phyloP scores from a whole-genome alignment of 2,888 invertebrate genomes.

The Tipula vernalis region DNA sequence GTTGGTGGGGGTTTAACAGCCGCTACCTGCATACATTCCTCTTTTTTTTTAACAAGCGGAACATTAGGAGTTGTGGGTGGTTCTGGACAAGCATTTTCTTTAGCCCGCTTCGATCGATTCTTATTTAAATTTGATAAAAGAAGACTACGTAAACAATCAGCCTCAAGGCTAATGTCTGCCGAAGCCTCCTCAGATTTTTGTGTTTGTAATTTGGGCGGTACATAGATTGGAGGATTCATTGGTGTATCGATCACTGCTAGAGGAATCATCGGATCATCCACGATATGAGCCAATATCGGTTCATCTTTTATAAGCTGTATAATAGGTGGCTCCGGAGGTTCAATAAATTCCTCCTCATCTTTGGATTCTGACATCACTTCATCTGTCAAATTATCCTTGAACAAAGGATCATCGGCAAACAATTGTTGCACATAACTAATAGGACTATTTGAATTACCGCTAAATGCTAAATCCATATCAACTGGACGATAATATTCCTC shows the following conservation, averaged over 20 bases:
- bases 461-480: slow-evolving; percentile 34
- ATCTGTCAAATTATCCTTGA: background rate
- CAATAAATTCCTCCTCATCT: background rate
- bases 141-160: slow-evolving; percentile 22
- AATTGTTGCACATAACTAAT: background rate
- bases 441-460: slow-evolving; percentile 25
- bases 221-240: background rate
- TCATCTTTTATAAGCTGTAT: background rate
- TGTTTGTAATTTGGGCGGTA: background rate
- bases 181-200: background rate
- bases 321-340: background rate
- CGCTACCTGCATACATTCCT: background rate
- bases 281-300: background rate
- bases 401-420: background rate
- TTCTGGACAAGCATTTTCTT: background rate
- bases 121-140: slow-evolving; percentile 24
- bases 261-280: background rate
- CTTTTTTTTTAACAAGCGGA: background rate
- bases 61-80: background rate
- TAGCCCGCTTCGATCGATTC: background rate
- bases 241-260: background rate
- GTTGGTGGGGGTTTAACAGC: background rate
- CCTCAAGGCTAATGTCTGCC: slow-evolving; percentile 17
- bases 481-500: slow-evolving; percentile 19
- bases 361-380: background rate